Percentiles rank a stretch among this genome's conserved stretches.
phyloP scores from a whole-genome alignment of 2,797 vertebrate genomes.

The Brotula barbata region DNA sequence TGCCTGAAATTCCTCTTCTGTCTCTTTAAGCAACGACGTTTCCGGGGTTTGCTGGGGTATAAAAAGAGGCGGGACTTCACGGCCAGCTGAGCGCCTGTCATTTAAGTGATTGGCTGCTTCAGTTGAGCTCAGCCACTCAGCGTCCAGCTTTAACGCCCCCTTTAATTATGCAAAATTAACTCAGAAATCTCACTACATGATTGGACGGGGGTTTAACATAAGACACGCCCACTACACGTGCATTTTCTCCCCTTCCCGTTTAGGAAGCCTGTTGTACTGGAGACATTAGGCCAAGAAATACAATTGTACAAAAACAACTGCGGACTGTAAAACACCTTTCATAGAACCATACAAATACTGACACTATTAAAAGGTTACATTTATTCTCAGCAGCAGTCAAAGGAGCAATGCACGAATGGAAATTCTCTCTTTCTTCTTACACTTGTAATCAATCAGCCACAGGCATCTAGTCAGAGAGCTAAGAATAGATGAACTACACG shows the following conservation, averaged over 20 bases:
- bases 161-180: constrained; percentile 63
- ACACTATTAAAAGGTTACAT: background rate
- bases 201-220: constrained; percentile 56
- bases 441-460: constrained; percentile 36
- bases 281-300: background rate
- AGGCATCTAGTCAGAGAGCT: constrained; percentile 62
- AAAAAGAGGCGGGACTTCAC: constrained; percentile 60
- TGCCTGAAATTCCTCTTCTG: constrained; percentile 65
- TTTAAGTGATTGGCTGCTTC: constrained; percentile 73
- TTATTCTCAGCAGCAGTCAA: background rate
- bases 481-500: constrained; percentile 70
- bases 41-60: constrained; percentile 72
- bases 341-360: background rate
- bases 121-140: constrained; percentile 54
- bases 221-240: constrained; percentile 81
- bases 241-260: constrained; percentile 71
- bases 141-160: background rate
- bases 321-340: background rate
- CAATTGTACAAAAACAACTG: constrained; percentile 1
- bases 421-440: constrained; percentile 26
- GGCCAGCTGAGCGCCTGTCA: constrained; percentile 77
- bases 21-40: constrained; percentile 79
- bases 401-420: background rate
- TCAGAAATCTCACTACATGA: constrained; percentile 30
- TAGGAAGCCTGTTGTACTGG: constrained; percentile 21